phyloP scores from a whole-genome alignment of 2,888 invertebrate genomes.

The Stegophylla sp. region DNA sequence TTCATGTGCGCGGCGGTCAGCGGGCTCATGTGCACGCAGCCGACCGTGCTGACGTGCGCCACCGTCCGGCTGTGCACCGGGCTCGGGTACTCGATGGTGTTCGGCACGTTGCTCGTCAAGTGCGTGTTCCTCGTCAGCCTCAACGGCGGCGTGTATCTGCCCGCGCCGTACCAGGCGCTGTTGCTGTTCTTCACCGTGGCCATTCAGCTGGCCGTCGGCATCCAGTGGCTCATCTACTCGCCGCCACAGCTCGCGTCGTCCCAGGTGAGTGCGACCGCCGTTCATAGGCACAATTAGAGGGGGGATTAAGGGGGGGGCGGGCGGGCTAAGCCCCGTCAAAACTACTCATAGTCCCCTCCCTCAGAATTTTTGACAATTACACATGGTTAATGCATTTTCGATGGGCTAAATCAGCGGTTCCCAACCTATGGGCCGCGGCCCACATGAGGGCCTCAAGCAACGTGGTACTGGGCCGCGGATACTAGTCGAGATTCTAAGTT shows the following conservation, averaged over 20 bases:
- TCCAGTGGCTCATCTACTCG: constrained; percentile 82
- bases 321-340: too few species aligned
- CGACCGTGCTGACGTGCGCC: constrained; percentile 81
- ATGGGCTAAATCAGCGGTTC: too few species aligned
- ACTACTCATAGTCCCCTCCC: too few species aligned
- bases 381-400: too few species aligned
- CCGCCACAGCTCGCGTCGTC: constrained; percentile 70
- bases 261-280: background rate
- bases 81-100: constrained; percentile 79
- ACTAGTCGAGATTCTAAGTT: too few species aligned
- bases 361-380: too few species aligned
- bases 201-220: constrained; percentile 85
- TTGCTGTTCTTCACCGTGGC: constrained; percentile 88
- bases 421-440: too few species aligned
- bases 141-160: constrained; percentile 88
- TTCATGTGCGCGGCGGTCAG: constrained; percentile 82
- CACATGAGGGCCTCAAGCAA: too few species aligned
- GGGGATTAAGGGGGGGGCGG: too few species aligned
- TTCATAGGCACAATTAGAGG: too few species aligned
- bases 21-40: constrained; percentile 78
- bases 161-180: constrained; percentile 87
- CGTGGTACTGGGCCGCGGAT: too few species aligned
- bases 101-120: constrained; percentile 90
- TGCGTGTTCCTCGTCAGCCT: constrained; percentile 91
- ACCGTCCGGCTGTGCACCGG: constrained; percentile 83